Conservation (phyloP, 2,797 vertebrate species). For the Bothrops alternatus region DNA sequence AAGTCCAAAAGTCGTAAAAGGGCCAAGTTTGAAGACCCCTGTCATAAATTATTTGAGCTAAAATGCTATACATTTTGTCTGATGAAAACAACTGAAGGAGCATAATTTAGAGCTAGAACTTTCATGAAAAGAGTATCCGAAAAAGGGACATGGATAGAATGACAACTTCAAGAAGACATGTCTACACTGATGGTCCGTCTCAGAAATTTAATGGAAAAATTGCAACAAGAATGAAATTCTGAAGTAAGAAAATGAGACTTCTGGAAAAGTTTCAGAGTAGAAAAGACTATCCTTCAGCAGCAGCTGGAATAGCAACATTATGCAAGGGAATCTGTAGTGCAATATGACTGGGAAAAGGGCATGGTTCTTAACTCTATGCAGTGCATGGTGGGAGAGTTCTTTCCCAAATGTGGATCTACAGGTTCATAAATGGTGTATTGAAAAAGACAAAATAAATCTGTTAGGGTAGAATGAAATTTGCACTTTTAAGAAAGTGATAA, state of each 20-base stretch:
- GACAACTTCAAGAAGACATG: not conserved
- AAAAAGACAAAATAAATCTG: not conserved
- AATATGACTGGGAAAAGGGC: not conserved
- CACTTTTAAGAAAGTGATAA: not conserved
- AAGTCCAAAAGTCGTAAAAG: no score
- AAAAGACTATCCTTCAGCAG: not conserved
- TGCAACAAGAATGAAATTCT: not conserved
- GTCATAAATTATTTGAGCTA: not conserved
- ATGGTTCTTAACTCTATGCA: not conserved
- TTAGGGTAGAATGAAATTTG: not conserved
- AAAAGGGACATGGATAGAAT: not conserved
- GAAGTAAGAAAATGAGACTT: not conserved
- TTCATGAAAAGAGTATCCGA: not conserved
- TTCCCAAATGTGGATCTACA: not conserved
- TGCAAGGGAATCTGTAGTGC: not conserved
- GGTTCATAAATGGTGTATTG: not conserved
- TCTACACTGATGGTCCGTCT: not conserved
- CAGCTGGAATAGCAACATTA: not conserved
- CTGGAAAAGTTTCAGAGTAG: not conserved
- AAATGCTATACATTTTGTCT: not conserved
- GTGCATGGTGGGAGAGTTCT: not conserved
- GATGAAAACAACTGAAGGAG: not conserved
- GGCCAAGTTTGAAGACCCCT: no score
- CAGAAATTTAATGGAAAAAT: not conserved
- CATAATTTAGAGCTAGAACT: not conserved